Percentiles rank a stretch among this genome's conserved stretches.
Conservation (phyloP, 2,888 invertebrate species). For the Abscondita cerata region DNA sequence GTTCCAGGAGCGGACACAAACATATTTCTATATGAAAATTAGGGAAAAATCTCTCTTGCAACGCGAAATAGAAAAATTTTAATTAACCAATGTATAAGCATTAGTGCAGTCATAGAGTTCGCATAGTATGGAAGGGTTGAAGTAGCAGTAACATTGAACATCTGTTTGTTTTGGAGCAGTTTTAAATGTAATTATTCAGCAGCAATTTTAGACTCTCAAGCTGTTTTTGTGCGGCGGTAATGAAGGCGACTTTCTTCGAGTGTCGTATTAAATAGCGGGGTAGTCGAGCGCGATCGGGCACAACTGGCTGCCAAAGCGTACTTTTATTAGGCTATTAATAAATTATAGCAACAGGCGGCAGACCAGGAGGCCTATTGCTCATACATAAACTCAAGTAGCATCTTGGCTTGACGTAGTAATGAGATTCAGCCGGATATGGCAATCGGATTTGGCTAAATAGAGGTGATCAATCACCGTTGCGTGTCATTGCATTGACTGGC, state of each 20-base stretch:
- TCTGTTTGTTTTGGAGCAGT: slow-evolving; percentile 50
- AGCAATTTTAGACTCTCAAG: slow-evolving; percentile 48
- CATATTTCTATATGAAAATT: slow-evolving; percentile 32
- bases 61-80: no score
- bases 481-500: slow-evolving; percentile 55
- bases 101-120: not conserved
- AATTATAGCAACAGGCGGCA: slow-evolving; percentile 60
- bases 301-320: slow-evolving; percentile 56
- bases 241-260: slow-evolving; percentile 51
- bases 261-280: slow-evolving; percentile 53
- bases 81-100: not conserved
- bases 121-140: slow-evolving; percentile 6
- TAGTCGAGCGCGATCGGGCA: slow-evolving; percentile 49
- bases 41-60: not conserved
- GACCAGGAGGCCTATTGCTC: slow-evolving; percentile 55
- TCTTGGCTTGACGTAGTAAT: slow-evolving; percentile 61
- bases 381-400: slow-evolving; percentile 60
- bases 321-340: slow-evolving; percentile 61
- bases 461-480: slow-evolving; percentile 58
- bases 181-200: slow-evolving; percentile 53
- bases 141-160: slow-evolving; percentile 24
- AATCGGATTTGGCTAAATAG: slow-evolving; percentile 58
- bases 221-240: slow-evolving; percentile 50
- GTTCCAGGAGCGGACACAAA: slow-evolving; percentile 39
- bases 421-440: slow-evolving; percentile 60